Evolutionary conservation across 2,113 vertebrate species (phyloP), one percentile per base, ranked within the genome.

Genomic region (Halcyon senegalensis): DNA sequence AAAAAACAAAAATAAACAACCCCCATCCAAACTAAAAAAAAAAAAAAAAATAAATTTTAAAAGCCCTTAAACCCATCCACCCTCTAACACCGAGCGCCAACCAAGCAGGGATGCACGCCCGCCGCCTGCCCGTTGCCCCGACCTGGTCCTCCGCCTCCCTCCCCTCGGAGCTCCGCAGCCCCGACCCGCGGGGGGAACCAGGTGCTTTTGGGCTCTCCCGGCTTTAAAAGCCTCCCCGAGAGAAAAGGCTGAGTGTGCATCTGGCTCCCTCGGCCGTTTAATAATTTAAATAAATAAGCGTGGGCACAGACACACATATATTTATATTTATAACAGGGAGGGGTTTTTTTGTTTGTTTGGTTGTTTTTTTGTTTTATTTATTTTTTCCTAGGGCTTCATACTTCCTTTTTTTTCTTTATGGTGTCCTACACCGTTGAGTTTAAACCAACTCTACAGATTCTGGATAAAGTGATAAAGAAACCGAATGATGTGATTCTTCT

Each of bases 281-380:
- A 75, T 93, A 84, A 96, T 94, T 96, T 95, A 89, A 95, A 96
- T 95, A 94, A 95, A 93, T 70, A 81, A 91, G 84, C 81, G 41
- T 70, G 90, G 87, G 81, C 37, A 43, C 93, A 62, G 79, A 70
- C 72, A 66, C 44, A 60, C 35, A 89, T 88, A 70, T 48, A 91
- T 48, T 84, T 80, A 84, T 89, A 90, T 87, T 78, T 92, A 87
- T 90, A 95, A 85, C 58, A 46, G 11, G 58, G 66, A 87, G 44
- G 7, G 15, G 43, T 14, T 43, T 43, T 14, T 43, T 16, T 16
- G 43, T 43, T 43, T 43, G 43, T 7, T 70, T 53, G 56, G 50
- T 39, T 39, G 70, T 78, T 56, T 35, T 46, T 8, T 46, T 43
- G 41, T 67, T 23, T 43, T 66, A 56, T 66, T 55, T 43, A 69